Percentiles rank a stretch among this genome's conserved stretches.
Evolutionary conservation across 2,888 invertebrate genomes (phyloP).

Genomic region (Deilephila elpenor): DNA sequence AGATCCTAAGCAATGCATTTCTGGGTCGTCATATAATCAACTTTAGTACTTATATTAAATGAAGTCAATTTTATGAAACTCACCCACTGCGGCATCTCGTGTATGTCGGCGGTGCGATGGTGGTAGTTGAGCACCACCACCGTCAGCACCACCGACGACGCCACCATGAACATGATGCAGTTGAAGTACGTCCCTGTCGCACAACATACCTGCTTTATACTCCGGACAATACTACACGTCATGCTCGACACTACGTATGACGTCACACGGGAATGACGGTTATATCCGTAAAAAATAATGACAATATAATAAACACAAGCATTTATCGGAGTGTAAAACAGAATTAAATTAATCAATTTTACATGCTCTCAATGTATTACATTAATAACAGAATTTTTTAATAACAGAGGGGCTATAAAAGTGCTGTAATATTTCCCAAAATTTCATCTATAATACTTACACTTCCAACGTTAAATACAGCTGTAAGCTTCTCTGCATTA

Average conservation of each 20-base stretch:
- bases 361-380: no score
- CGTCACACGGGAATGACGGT: not conserved
- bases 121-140: conserved; percentile 99
- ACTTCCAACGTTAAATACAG: not conserved
- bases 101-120: conserved; percentile 98
- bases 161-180: conserved; percentile 99
- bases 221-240: not conserved
- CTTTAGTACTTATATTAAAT: not conserved
- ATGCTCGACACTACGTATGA: not conserved
- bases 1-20: no score
- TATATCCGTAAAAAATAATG: not conserved
- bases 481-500: not conserved
- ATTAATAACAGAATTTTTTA: no score
- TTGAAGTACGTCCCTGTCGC: conserved; percentile 98
- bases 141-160: conserved; percentile 98
- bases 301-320: no score
- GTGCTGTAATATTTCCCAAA: no score
- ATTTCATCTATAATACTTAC: not conserved
- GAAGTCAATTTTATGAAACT: conserved; percentile 59
- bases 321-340: not conserved
- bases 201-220: conserved; percentile 34
- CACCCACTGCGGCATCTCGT: conserved; percentile 98
- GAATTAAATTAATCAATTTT: no score
- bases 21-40: not conserved
- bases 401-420: no score